Percentiles rank a stretch among this genome's conserved stretches.
Evolutionary conservation across 1,140 invertebrate genomes (phyloP).

Genomic region (Saxidomus purpurata): DNA sequence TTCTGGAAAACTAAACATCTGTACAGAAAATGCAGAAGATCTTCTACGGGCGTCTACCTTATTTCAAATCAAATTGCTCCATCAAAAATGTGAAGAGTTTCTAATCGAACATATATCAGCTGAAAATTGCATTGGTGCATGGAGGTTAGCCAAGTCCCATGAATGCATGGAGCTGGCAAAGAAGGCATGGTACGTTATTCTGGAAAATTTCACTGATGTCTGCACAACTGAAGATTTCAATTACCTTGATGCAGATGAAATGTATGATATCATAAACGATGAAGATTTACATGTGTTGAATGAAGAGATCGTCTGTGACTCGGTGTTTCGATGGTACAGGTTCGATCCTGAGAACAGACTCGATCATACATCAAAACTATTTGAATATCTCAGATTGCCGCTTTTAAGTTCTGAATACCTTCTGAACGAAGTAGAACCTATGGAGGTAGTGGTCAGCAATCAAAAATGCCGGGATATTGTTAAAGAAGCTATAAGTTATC

Average conservation of each 20-base stretch:
- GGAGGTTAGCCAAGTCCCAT: slow-evolving; percentile 76
- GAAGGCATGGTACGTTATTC: slow-evolving; percentile 75
- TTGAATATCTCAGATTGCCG: slow-evolving; percentile 76
- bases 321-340: slow-evolving; percentile 77
- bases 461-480: slow-evolving; percentile 77
- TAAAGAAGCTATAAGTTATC: slow-evolving; percentile 80
- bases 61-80: slow-evolving; percentile 77
- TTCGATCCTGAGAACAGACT: slow-evolving; percentile 70
- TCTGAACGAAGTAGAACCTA: slow-evolving; percentile 75
- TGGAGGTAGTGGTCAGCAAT: slow-evolving; percentile 71
- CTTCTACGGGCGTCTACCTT: slow-evolving; percentile 75
- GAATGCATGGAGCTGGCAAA: slow-evolving; percentile 74
- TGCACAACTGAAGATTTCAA: slow-evolving; percentile 75
- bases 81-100: slow-evolving; percentile 78
- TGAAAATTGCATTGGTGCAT: slow-evolving; percentile 78
- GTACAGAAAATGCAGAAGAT: slow-evolving; percentile 78
- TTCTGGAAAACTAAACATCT: slow-evolving; percentile 74
- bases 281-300: slow-evolving; percentile 77
- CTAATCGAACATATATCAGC: slow-evolving; percentile 71
- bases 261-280: slow-evolving; percentile 76
- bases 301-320: slow-evolving; percentile 80
- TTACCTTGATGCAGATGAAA: slow-evolving; percentile 74
- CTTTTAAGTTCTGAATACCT: slow-evolving; percentile 79
- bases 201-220: slow-evolving; percentile 76
- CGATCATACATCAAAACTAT: slow-evolving; percentile 71